Base-by-base conservation (phyloP, 92 coral and sea anemone species). In the Blastomussa wellsi region DNA sequence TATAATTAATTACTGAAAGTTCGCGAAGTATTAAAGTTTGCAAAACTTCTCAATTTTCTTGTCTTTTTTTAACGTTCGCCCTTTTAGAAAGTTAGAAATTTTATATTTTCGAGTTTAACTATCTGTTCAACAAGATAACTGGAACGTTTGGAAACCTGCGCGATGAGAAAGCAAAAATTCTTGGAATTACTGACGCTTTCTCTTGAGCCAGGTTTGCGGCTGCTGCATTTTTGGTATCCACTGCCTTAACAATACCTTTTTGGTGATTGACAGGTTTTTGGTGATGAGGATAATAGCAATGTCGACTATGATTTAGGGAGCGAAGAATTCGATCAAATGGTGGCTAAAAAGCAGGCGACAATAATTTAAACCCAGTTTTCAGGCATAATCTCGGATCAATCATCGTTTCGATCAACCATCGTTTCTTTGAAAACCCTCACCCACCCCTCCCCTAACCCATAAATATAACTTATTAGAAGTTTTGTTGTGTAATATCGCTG, bases 1-100 rank as follows among this genome's bases (percentile, higher is more conserved):
- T 15, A 6, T 49, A 49, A 64, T 79, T 79, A 42, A 79, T 79
- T 60, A 36, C 75, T 36, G 47, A 12, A 35, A 35, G 44, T 70
- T 38, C 32, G 70, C 37, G 78, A 74, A 74, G 57, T 74, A 44
- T 41, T 10, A 51, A 52, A 51, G 37, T 51, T 76, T 19, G 36
- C 57, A 79, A 59, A 7, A 44, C 12, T 65, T 41, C 6, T 11
- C 13, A 9, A 8, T 80, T 44, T 57, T 78, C 60, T 44, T 13
- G 19, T 2, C 16, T 10, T 11, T 5, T 0, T 8, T 38, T 16
- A 7, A 48, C 39, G 17, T 33, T 76, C 47, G 62, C 80, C 15
- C 29, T 29, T 7, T 76, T 15, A 35, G n/a, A 26, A 52, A 48
- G 42, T 7, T 53, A 8, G 37, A 76, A 15, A 33, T n/a, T 7